Evolutionary conservation across 2,797 vertebrate genomes (phyloP), one percentile per base, ranked within the genome.

Genomic region (Hypotaenidia philippensis): DNA sequence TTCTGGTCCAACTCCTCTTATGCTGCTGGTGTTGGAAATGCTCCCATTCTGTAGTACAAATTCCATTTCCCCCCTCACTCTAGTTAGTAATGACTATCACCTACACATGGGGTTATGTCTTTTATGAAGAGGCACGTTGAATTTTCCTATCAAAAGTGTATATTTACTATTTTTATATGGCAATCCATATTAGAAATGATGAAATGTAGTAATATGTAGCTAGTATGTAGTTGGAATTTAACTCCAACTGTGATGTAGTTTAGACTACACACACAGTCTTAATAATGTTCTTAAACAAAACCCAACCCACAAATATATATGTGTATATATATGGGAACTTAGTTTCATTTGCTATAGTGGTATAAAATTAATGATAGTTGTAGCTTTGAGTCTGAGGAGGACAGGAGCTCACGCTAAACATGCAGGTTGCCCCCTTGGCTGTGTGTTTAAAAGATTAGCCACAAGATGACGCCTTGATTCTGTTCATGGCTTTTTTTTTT

Each of bases 391-490:
- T 22, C 20, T 10, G 44, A 26, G 47, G 25, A 27, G 22, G 18
- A 45, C 16, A 4, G 34, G 21, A 72, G 5, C 32, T 22, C 26
- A 4, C 18, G 4, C 11, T 22, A 29, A 44, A 47, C 10, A 16
- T 21, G 10, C 7, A 21, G 44, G 34, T 32, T 23, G 36, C 17
- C 4, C 27, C 29, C 19, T 66, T 34, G n/a, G 11, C 40, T 16
- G 19, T 44, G 52, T 68, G 34, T 44, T 60, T 68, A 38, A 45
- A 19, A 25, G 18, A 26, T 29, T 29, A 23, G 11, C 89, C 98
- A 93, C 97, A 92, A 97, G 97, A 96, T 49, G 97, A 68, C 68
- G 93, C 90, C 71, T 95, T 80, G 31, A 92, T 69, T 32, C 97
- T 96, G 93, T 57, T 50, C 1, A 49, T 26, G 1, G 16, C 4